These are phyloP conservation scores for Ericerus pela DNA, from an alignment of 1,140 invertebrate species.

Conservation along the genomic window DNA sequence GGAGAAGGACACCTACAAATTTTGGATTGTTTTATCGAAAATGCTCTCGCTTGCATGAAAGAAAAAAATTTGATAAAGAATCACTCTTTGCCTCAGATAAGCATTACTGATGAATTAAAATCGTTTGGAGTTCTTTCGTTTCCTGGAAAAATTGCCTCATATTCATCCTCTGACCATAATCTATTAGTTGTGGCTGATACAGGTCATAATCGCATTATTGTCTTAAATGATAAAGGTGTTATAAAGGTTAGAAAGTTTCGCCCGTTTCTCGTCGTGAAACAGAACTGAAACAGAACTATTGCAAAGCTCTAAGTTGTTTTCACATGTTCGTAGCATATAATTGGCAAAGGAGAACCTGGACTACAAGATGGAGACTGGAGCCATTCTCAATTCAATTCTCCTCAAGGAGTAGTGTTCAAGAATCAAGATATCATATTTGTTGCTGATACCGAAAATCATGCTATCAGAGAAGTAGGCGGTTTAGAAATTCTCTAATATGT, in stretches of 20 bases:
- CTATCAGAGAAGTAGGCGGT: slow-evolving; percentile 53
- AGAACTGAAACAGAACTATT: too few relatives aligned
- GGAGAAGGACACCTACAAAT: slow-evolving; percentile 71
- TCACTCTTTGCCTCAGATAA: slow-evolving; percentile 32
- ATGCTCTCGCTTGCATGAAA: slow-evolving; percentile 48
- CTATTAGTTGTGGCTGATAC: slow-evolving; percentile 53
- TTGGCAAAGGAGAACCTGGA: slow-evolving; percentile 54
- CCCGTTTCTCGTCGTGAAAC: neutral
- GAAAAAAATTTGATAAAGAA: slow-evolving; percentile 31
- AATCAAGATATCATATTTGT: slow-evolving; percentile 41
- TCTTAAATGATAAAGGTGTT: slow-evolving; percentile 30
- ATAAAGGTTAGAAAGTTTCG: slow-evolving; percentile 12
- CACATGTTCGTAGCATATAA: slow-evolving; percentile 35
- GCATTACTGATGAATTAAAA: slow-evolving; percentile 1
- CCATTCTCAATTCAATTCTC: slow-evolving; percentile 57
- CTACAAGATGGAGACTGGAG: slow-evolving; percentile 54
- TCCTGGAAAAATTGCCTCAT: slow-evolving; percentile 39
- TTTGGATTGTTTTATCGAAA: slow-evolving; percentile 38
- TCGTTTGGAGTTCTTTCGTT: slow-evolving; percentile 36
- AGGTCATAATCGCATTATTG: slow-evolving; percentile 54
- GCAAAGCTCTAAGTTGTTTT: neutral
- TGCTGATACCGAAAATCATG: slow-evolving; percentile 86
- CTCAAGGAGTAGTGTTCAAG: slow-evolving; percentile 55
- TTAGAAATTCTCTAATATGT: neutral
- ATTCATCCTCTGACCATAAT: slow-evolving; percentile 30